These are phyloP conservation scores for Eulithis prunata DNA, from an alignment of 2,888 invertebrate genomes.

Conservation along the genomic window DNA sequence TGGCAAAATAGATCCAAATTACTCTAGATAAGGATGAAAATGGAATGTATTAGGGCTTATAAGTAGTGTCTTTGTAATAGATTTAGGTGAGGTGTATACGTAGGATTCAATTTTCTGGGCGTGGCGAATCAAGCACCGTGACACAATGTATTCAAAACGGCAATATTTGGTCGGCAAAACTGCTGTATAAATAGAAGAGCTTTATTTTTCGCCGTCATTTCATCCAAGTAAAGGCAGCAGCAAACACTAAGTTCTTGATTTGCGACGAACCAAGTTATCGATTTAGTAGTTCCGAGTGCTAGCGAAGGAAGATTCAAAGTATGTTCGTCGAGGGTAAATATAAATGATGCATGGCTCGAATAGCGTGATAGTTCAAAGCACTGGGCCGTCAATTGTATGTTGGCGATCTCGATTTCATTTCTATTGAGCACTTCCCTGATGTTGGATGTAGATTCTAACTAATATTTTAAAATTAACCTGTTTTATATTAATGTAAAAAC, in stretches of 20 bases:
- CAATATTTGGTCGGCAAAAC: constrained; percentile 77
- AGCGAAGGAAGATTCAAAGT: constrained; percentile 80
- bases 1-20: constrained; percentile 49
- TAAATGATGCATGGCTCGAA: constrained; percentile 83
- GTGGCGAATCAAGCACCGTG: constrained; percentile 83
- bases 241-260: constrained; percentile 54
- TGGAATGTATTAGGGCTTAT: constrained; percentile 39
- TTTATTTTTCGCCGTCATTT: constrained; percentile 70
- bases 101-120: constrained; percentile 83
- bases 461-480: constrained; percentile 8
- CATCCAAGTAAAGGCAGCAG: constrained; percentile 61
- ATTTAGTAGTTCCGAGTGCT: constrained; percentile 72
- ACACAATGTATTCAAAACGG: constrained; percentile 82
- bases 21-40: constrained; percentile 48
- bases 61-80: constrained; percentile 61
- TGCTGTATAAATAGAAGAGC: constrained; percentile 77
- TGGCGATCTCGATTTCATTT: constrained; percentile 63
- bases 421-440: constrained; percentile 52
- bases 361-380: constrained; percentile 86
- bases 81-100: constrained; percentile 73
- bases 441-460: constrained; percentile 41
- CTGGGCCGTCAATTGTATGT: constrained; percentile 65
- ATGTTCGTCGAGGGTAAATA: constrained; percentile 84
- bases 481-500: constrained; percentile 14
- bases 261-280: constrained; percentile 60